These are phyloP conservation scores for Octopus sinensis DNA, from an alignment of 1,140 invertebrate species.

Conservation along the genomic window DNA sequence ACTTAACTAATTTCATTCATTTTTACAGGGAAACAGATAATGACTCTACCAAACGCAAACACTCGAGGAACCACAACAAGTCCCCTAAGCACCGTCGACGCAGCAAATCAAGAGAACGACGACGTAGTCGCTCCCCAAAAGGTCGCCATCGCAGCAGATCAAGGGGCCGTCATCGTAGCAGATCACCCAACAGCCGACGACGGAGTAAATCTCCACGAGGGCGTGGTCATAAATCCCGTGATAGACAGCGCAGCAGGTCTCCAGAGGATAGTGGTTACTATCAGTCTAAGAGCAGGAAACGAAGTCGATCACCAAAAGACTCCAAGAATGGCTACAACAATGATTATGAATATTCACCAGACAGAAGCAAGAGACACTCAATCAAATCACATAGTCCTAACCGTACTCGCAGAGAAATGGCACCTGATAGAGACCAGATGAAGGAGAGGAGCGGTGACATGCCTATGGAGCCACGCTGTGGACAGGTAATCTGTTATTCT, in stretches of 20 bases:
- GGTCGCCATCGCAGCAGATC: neutral
- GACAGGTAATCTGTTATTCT: constrained; percentile 52
- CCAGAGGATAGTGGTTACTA: constrained; percentile 53
- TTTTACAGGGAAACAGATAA: too few species aligned
- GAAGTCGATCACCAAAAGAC: constrained; percentile 15
- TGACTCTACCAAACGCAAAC: neutral
- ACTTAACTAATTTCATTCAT: too few species aligned
- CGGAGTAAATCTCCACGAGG: constrained; percentile 31
- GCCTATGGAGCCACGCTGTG: constrained; percentile 61
- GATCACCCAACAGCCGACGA: constrained; percentile 16
- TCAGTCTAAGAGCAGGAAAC: constrained; percentile 26
- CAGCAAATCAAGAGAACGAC: neutral
- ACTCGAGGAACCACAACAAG: neutral
- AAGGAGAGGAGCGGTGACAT: constrained; percentile 55
- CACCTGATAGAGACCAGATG: constrained; percentile 3
- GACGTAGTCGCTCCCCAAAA: neutral
- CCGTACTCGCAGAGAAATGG: too few species aligned
- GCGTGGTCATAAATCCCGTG: constrained; percentile 19
- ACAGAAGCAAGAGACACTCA: too few species aligned
- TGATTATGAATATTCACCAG: too few species aligned
- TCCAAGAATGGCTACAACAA: constrained; percentile 17
- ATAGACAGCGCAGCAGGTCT: constrained; percentile 36
- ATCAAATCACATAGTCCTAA: too few species aligned
- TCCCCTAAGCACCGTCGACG: neutral
- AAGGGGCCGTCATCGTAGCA: neutral